Evolutionary conservation across 2,113 vertebrate genomes (phyloP), one percentile per base, ranked within the genome.

Genomic region (Seriola rivoliana): DNA sequence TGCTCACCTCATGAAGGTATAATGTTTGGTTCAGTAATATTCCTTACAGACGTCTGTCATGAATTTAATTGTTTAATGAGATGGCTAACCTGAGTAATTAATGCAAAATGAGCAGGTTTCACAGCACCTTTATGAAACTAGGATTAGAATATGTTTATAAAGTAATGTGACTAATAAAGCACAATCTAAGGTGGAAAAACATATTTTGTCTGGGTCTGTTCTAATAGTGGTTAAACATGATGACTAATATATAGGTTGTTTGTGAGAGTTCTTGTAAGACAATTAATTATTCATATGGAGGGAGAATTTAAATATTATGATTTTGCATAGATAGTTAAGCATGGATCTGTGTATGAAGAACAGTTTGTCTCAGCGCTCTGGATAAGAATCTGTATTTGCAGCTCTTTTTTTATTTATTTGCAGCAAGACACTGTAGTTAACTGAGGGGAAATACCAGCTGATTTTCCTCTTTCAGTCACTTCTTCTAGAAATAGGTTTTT

Each of bases 211-310:
- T 14, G 3, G 4, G 12, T 59, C 12, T 60, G 10, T 50, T 36
- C 34, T 57, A 34, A 25, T 16, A 23, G 7, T 44, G 5, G 23
- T 17, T 57, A 23, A 64, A 80, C 19, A 34, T n/a, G 7, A 25
- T 55, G 9, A 36, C 3, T 32, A 2, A 52, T 70, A 50, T 38
- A 42, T 4, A 63, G 32, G 23, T 62, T 54, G 23, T 12, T 46
- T 57, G 23, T 58, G 40, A 58, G 25, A 58, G 55, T 29, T 4
- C 32, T 46, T 46, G 14, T 19, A 17, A 65, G 60, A 29, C 25
- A 36, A 29, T 71, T 23, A 46, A 72, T 66, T 40, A 73, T 73
- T 50, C 11, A 73, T 73, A n/a, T 60, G 63, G 16, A 32, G 42
- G 6, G 34, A 40, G 34, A 52, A 36, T 36, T 36, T 5, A 59